phyloP scores from a whole-genome alignment of 92 coral and sea anemone genomes.

The Ricordea florida region DNA sequence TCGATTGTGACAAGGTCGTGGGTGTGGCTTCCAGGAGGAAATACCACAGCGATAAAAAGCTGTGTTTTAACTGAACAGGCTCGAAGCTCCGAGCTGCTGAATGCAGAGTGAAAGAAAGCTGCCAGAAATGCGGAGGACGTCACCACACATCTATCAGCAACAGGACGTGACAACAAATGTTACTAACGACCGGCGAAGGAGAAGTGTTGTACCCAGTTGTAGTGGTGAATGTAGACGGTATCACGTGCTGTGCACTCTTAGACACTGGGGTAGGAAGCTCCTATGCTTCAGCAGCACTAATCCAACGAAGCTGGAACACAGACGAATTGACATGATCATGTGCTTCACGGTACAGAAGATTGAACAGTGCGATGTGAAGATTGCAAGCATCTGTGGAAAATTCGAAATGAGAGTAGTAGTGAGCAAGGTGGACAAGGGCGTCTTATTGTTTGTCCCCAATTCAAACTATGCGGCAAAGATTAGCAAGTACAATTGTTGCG shows the following conservation, averaged over 20 bases:
- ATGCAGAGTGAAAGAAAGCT: conserved; percentile 41
- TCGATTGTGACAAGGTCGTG: conserved; percentile 62
- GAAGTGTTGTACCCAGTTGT: conserved; percentile 35
- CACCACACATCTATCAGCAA: conserved; percentile 75
- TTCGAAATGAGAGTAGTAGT: conserved; percentile 45
- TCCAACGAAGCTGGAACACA: conserved; percentile 35
- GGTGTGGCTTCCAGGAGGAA: conserved; percentile 48
- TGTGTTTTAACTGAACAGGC: conserved; percentile 71
- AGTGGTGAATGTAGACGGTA: conserved; percentile 22
- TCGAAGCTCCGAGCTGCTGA: conserved; percentile 49
- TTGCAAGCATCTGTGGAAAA: conserved; percentile 23
- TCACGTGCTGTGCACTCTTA: conserved; percentile 41
- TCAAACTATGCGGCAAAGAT: conserved; percentile 52
- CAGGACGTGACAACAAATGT: conserved; percentile 24
- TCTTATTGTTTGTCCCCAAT: conserved; percentile 48
- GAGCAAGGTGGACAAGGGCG: conserved; percentile 63
- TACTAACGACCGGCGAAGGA: conserved; percentile 52
- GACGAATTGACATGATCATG: conserved; percentile 65
- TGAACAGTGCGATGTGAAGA: conserved; percentile 38
- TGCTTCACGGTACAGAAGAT: conserved; percentile 58
- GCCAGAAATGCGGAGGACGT: conserved; percentile 43
- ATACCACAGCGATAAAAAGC: conserved; percentile 9
- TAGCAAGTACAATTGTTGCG: conserved; percentile 20
- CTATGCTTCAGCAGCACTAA: conserved; percentile 55
- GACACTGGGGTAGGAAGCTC: conserved; percentile 41